A percentile compares a stretch with the other conserved stretches of the same genome.
These are phyloP conservation scores for Orthosia incerta DNA, from an alignment of 2,888 invertebrate genomes.

Conservation along the genomic window DNA sequence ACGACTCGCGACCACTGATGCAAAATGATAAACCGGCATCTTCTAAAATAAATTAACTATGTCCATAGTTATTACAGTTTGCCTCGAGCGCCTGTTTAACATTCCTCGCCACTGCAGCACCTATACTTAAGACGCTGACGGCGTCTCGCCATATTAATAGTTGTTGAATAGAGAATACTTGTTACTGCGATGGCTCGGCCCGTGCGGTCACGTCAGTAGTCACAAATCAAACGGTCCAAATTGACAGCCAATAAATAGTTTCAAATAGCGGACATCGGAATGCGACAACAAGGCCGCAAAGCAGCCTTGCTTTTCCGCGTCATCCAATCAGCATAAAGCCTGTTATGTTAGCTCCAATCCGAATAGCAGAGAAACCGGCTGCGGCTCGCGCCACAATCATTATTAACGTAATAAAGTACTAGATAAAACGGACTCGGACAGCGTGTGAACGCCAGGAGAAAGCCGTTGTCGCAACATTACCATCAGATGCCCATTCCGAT, in stretches of 20 bases:
- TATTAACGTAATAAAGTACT: constrained; percentile 89
- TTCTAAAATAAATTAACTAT: constrained; percentile 79
- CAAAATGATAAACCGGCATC: constrained; percentile 73
- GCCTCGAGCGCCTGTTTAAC: constrained; percentile 75
- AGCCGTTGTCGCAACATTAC: constrained; percentile 88
- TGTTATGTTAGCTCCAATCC: constrained; percentile 82
- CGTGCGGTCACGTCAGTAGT: constrained; percentile 63
- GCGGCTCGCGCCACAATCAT: constrained; percentile 86
- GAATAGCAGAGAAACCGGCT: constrained; percentile 86
- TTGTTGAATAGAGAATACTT: constrained; percentile 63
- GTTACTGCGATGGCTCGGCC: constrained; percentile 54
- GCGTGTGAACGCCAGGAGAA: constrained; percentile 90
- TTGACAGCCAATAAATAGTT: constrained; percentile 82
- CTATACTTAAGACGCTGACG: constrained; percentile 71
- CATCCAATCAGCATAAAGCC: constrained; percentile 87
- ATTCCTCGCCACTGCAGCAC: constrained; percentile 72
- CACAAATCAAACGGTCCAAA: constrained; percentile 78
- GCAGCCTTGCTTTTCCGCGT: constrained; percentile 89
- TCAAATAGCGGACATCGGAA: constrained; percentile 83
- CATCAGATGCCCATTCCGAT: constrained; percentile 78
- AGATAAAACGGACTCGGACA: constrained; percentile 88
- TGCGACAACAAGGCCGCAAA: constrained; percentile 87
- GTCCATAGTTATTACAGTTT: constrained; percentile 74
- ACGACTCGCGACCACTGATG: constrained; percentile 71
- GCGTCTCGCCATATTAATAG: constrained; percentile 71